Conservation (phyloP, 2,113 vertebrate species). For the Gopherus evgoodei region DNA sequence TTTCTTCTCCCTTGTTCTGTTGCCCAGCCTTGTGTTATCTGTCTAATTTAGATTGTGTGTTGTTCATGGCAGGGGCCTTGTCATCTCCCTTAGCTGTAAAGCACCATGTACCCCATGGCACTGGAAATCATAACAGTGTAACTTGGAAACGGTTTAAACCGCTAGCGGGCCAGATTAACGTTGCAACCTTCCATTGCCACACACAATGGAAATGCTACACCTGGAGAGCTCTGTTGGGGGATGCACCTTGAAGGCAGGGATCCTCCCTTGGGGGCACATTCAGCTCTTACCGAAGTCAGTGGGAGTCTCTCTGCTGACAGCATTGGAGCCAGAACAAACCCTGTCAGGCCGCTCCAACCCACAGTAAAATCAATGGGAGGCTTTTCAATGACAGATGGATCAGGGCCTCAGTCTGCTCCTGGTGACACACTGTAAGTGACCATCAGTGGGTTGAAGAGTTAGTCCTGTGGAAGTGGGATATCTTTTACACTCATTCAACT, state of each 20-base stretch:
- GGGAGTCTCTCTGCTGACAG: neutral
- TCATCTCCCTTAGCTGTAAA: constrained; percentile 53
- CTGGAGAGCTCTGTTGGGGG: neutral
- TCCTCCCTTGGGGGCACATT: neutral
- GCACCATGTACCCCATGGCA: neutral
- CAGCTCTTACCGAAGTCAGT: neutral
- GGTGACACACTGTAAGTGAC: neutral
- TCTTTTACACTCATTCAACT: constrained; percentile 7
- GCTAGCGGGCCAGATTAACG: neutral
- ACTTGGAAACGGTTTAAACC: neutral
- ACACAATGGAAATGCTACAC: accelerated
- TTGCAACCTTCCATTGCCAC: neutral
- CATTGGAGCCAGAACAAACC: neutral
- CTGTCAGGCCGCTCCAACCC: accelerated
- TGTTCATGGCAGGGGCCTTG: constrained; percentile 25
- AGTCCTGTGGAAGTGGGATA: neutral
- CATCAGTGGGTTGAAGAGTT: neutral
- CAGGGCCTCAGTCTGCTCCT: neutral
- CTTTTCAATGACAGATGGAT: neutral
- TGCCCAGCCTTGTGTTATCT: neutral
- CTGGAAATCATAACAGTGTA: neutral
- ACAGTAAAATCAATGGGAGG: neutral
- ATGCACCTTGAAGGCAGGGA: neutral
- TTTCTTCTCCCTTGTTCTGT: constrained; percentile 21
- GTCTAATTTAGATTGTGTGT: neutral